A percentile compares a stretch with the other conserved stretches of the same genome.
These are phyloP conservation scores for Seriola dumerili DNA, from an alignment of 2,113 vertebrate genomes.

Conservation along the genomic window DNA sequence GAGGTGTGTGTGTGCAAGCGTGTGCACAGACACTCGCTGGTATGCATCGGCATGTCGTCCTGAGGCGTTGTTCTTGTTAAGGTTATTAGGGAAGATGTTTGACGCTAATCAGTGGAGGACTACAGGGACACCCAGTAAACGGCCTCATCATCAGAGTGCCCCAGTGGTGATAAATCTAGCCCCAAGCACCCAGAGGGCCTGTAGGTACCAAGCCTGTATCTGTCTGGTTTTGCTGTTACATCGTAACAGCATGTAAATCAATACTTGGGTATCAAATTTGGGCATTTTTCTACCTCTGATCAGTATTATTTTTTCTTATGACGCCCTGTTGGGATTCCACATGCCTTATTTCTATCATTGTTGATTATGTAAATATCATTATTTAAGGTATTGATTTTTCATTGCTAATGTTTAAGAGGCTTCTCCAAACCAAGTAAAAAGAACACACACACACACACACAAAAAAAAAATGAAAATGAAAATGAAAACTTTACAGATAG, in stretches of 20 bases:
- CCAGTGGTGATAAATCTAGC: conserved; percentile 95
- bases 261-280: neutral
- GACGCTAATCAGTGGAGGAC: conserved; percentile 90
- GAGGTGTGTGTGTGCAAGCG: conserved; percentile 43
- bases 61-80: conserved; percentile 87
- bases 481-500: neutral
- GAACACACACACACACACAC: neutral
- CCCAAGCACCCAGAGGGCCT: conserved; percentile 88
- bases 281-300: neutral
- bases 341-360: neutral
- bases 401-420: neutral
- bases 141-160: conserved; percentile 92
- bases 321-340: neutral
- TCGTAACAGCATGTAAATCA: conserved; percentile 30
- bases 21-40: conserved; percentile 1
- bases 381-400: neutral
- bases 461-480: neutral
- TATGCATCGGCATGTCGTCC: conserved; percentile 74
- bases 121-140: conserved; percentile 92
- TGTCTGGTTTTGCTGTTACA: conserved; percentile 30
- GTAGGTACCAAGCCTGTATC: conserved; percentile 73
- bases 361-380: neutral
- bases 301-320: neutral
- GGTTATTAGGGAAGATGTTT: conserved; percentile 91
- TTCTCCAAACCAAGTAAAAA: neutral